phyloP scores from a whole-genome alignment of 2,888 invertebrate genomes.

The Lepidocyrtinus sp. region DNA sequence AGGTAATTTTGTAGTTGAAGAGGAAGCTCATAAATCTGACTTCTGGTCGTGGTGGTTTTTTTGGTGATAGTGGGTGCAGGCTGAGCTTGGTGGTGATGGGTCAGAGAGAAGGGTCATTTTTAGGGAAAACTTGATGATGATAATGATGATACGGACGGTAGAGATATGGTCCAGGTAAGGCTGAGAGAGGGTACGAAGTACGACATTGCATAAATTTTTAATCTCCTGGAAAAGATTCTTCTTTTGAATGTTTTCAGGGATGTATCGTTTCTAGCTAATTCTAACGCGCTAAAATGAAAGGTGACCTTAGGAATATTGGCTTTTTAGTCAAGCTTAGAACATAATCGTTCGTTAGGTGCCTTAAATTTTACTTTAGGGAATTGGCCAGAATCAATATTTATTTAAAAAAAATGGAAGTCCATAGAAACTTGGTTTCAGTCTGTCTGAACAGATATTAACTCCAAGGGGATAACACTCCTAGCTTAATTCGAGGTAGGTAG shows the following conservation, averaged over 20 bases:
- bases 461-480: too few species aligned
- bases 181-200: not conserved
- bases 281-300: too few species aligned
- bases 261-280: not conserved
- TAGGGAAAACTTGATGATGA: not conserved
- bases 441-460: too few species aligned
- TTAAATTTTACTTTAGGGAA: too few species aligned
- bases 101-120: constrained; percentile 13
- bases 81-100: constrained; percentile 19
- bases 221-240: not conserved
- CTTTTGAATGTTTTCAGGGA: not conserved
- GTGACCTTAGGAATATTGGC: too few species aligned
- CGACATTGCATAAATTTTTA: not conserved
- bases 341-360: too few species aligned
- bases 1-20: constrained; percentile 15
- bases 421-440: too few species aligned
- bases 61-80: constrained; percentile 10
- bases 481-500: constrained; percentile 3
- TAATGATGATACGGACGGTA: not conserved
- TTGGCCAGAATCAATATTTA: too few species aligned
- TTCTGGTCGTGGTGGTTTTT: constrained; percentile 1
- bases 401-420: too few species aligned
- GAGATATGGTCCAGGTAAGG: not conserved
- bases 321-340: too few species aligned
- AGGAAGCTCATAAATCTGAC: constrained; percentile 18